Conservation (phyloP, 1,140 invertebrate species). For the Pararge aegeria region DNA sequence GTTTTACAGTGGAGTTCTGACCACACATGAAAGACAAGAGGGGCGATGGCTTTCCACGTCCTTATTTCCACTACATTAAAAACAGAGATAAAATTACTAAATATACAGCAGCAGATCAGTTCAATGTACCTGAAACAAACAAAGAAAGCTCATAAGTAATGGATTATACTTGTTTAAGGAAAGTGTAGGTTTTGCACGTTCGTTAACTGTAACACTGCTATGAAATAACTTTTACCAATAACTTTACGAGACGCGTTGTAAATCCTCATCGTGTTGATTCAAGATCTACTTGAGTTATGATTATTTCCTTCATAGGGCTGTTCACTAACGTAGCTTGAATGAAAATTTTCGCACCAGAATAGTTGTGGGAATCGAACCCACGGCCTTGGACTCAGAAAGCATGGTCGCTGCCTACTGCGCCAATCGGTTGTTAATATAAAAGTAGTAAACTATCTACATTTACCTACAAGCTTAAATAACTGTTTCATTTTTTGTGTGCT, state of each 20-base stretch:
- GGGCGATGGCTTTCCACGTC: too few species aligned
- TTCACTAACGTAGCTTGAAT: not conserved
- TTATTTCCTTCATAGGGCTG: constrained; percentile 20
- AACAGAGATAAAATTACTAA: not conserved
- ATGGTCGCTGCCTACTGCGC: too few species aligned
- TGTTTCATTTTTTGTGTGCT: too few species aligned
- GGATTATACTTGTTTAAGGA: constrained; percentile 7
- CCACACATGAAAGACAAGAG: too few species aligned
- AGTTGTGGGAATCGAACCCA: too few species aligned
- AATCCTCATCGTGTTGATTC: constrained; percentile 40
- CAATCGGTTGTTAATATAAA: too few species aligned
- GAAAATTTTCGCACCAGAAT: too few species aligned
- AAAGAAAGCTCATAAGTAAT: constrained; percentile 3
- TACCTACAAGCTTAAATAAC: too few species aligned
- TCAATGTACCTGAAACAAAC: constrained; percentile 9
- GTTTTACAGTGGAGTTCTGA: too few species aligned
- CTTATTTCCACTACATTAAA: too few species aligned
- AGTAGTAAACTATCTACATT: too few species aligned
- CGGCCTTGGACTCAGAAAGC: too few species aligned
- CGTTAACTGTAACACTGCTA: constrained; percentile 34
- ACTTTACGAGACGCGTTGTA: constrained; percentile 35
- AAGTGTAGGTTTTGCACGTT: constrained; percentile 23
- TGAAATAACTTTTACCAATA: constrained; percentile 44
- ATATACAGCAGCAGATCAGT: not conserved
- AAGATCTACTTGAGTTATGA: constrained; percentile 36